Evolutionary conservation across 2,797 vertebrate species (phyloP), one percentile per base, ranked within the genome.

Genomic region (Margarornis squamiger): DNA sequence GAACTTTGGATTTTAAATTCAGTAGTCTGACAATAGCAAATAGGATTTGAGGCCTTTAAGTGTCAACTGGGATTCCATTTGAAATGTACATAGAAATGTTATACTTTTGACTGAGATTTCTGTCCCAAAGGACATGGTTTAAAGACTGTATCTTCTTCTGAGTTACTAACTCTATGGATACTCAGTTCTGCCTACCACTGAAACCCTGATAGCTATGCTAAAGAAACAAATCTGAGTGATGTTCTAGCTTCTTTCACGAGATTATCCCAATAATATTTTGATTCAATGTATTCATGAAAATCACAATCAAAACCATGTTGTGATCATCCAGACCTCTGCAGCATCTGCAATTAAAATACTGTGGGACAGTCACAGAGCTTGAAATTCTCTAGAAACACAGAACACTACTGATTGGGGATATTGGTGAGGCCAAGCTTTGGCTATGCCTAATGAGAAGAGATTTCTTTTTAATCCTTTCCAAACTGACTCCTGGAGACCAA

Each of bases 401-500:
- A 67, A 48, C 1, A 1, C 22, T 32, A 3, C 19, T 71, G 61
- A 46, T 21, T 32, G 1, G 0, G 19, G 20, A 10, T 61, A 8
- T 22, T 58, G 43, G 10, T 24, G 27, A 92, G 39, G 51, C 19
- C 10, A 30, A 46, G 10, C 3, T 67, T 13, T 24, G 36, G 19
- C 17, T 86, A 3, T 13, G 6, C 17, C 27, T 19, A 36, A 9
- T 6, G 22, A 63, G 3, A 22, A 38, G 18, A 67, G 16, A 68
- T 30, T 57, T 71, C 5, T 27, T 66, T 58, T 58, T 26, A 54
- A 54, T 73, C 7, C 5, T 52, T 67, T 66, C 43, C 43, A 61
- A 4, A 43, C 5, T 27, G 23, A 61, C 45, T 76, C 24, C 30
- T 52, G 21, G 9, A 54, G 43, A 51, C 10, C 38, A 68, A 67